A percentile compares a stretch with the other conserved stretches of the same genome.
Conservation (phyloP, 2,888 invertebrate genomes). For the Acrobasis consociella region DNA sequence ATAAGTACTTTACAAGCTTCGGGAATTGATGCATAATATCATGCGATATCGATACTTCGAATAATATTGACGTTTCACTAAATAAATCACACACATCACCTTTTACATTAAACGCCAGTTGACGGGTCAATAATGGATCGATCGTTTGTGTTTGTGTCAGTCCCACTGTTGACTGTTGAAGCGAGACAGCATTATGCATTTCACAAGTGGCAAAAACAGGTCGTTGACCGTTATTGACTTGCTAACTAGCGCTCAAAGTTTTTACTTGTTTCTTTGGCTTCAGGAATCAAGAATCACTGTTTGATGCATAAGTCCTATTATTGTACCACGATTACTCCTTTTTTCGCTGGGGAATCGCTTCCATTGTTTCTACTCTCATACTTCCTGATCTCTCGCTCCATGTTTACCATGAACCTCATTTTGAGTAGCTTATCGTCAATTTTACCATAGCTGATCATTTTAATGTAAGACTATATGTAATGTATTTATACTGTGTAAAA, state of each 20-base stretch:
- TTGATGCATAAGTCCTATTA: background rate
- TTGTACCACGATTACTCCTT: conserved; percentile 18
- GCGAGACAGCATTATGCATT: background rate
- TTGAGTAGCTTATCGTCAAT: conserved; percentile 50
- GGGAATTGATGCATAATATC: too few species aligned
- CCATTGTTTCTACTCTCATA: conserved; percentile 49
- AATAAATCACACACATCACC: too few species aligned
- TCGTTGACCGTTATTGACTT: background rate
- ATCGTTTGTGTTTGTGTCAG: too few species aligned
- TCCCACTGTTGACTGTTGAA: background rate
- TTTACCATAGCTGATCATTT: conserved; percentile 26
- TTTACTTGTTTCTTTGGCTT: background rate
- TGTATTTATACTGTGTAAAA: conserved; percentile 17
- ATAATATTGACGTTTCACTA: too few species aligned
- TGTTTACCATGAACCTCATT: conserved; percentile 63
- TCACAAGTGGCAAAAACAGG: background rate
- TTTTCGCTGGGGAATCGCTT: conserved; percentile 40
- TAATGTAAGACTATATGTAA: conserved; percentile 16
- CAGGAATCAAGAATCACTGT: background rate
- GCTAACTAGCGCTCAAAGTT: background rate
- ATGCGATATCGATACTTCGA: too few species aligned
- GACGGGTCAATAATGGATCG: too few species aligned
- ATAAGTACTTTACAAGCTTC: too few species aligned
- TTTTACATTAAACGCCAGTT: too few species aligned
- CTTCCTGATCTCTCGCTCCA: conserved; percentile 68